A percentile compares a stretch with the other conserved stretches of the same genome.
These are phyloP conservation scores for Porphyrio hochstetteri DNA, from an alignment of 2,113 vertebrate species.

Conservation along the genomic window DNA sequence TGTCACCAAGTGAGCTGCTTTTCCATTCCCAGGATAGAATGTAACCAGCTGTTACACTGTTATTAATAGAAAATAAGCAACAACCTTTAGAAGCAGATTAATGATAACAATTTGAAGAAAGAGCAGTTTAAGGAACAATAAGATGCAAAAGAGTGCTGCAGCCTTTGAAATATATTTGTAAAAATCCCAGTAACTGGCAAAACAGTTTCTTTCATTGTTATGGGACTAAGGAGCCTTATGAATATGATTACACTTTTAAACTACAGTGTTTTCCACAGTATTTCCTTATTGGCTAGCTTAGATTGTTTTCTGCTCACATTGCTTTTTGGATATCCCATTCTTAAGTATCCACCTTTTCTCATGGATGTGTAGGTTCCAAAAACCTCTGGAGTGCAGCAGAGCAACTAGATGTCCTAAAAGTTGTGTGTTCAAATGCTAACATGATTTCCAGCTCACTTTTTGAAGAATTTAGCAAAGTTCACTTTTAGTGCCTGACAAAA, in stretches of 20 bases:
- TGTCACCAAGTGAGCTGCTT: background rate
- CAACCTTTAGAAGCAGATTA: background rate
- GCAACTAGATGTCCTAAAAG: background rate
- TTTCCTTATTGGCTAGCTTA: background rate
- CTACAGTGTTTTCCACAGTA: background rate
- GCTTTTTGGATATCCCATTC: background rate
- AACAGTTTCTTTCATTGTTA: background rate
- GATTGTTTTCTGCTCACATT: background rate
- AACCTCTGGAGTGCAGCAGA: background rate
- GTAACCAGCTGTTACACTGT: background rate
- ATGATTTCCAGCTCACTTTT: background rate
- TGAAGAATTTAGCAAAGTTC: background rate
- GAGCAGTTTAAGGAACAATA: background rate
- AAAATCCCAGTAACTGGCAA: background rate
- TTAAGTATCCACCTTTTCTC: background rate
- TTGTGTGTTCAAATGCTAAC: background rate
- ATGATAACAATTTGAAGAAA: background rate
- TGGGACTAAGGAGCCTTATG: background rate
- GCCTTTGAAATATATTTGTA: background rate
- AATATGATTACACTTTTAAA: background rate
- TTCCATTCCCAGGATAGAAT: background rate
- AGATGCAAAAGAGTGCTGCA: background rate
- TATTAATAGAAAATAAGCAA: background rate
- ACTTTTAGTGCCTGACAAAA: background rate
- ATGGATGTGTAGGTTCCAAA: background rate